These are phyloP conservation scores for Actinernus sp. DNA, from an alignment of 92 coral and sea anemone genomes.

Conservation along the genomic window DNA sequence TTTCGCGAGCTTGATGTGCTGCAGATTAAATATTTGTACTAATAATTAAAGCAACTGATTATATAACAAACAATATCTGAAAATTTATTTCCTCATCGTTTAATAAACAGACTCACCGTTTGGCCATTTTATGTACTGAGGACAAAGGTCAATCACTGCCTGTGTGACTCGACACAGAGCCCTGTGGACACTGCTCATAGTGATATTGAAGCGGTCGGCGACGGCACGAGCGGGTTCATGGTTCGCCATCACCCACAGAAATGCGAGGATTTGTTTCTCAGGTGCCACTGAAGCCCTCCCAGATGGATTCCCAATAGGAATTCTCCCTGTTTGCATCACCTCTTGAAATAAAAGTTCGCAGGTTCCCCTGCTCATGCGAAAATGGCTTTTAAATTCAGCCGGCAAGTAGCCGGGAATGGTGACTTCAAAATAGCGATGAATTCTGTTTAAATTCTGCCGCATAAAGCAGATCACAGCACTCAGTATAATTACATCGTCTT, in stretches of 20 bases:
- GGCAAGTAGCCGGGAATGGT: conserved; percentile 23
- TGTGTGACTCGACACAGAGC: conserved; percentile 35
- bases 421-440: conserved; percentile 19
- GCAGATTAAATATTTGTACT: not conserved
- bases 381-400: conserved; percentile 42
- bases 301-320: conserved; percentile 16
- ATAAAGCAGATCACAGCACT: no score
- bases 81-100: no score
- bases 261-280: conserved; percentile 37
- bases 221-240: conserved; percentile 36
- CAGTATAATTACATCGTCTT: no score
- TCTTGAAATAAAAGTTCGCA: conserved; percentile 37
- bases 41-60: not conserved
- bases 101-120: conserved; percentile 12
- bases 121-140: conserved; percentile 44
- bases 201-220: conserved; percentile 56
- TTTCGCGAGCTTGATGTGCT: no score
- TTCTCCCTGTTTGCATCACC: conserved; percentile 35
- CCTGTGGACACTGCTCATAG: conserved; percentile 48
- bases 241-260: conserved; percentile 50
- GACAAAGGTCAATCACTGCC: conserved; percentile 37
- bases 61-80: no score
- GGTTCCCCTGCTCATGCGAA: conserved; percentile 37
- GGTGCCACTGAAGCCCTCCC: conserved; percentile 46
- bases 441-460: conserved; percentile 42